Evolutionary conservation across 2,113 vertebrate genomes (phyloP).

Genomic region (Irena cyanogastra): DNA sequence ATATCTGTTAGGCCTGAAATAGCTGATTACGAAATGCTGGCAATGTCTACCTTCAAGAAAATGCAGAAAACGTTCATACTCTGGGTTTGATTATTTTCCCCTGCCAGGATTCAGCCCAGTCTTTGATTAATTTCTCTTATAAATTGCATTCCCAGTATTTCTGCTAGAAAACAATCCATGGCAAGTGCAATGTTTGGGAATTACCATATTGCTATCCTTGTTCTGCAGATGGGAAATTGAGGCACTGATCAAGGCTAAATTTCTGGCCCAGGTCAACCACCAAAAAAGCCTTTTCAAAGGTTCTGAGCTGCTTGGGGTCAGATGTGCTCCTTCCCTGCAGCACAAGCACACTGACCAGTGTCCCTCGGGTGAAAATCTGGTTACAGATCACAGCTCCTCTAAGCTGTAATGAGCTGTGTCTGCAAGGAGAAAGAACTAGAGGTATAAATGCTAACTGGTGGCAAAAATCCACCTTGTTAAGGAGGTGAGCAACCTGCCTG

Average conservation of each 20-base stretch:
- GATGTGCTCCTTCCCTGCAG: neutral
- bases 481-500: neutral
- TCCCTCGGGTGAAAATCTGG: neutral
- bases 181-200: neutral
- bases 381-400: neutral
- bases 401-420: neutral
- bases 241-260: neutral
- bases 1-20: constrained; percentile 13
- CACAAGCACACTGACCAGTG: neutral
- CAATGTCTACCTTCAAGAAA: constrained; percentile 18
- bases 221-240: neutral
- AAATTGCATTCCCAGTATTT: constrained; percentile 29
- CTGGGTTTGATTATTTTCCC: neutral
- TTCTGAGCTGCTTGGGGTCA: neutral
- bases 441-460: neutral
- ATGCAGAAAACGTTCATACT: constrained; percentile 9
- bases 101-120: neutral
- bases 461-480: neutral
- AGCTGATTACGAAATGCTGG: constrained; percentile 41
- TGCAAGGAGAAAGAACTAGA: neutral
- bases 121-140: constrained; percentile 40
- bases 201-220: neutral
- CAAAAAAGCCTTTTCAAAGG: neutral
- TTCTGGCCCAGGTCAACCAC: neutral
- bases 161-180: neutral